These are phyloP conservation scores for Mythimna impura DNA, from an alignment of 2,888 invertebrate species.

Conservation along the genomic window DNA sequence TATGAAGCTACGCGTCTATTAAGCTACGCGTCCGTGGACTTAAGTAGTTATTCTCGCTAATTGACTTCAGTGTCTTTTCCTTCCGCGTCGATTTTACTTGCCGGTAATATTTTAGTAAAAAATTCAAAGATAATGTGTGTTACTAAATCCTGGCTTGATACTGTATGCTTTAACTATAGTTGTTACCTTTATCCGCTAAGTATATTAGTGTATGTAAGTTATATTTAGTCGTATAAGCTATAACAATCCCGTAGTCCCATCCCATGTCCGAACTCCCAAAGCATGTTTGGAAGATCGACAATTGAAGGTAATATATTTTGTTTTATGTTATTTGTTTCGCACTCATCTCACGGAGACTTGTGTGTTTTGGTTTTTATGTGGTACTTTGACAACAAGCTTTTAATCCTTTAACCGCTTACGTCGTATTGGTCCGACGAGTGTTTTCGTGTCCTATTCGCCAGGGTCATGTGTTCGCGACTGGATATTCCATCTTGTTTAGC, in stretches of 20 bases:
- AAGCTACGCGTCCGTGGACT: too few relatives aligned
- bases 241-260: conserved; percentile 72
- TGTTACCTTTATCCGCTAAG: conserved; percentile 73
- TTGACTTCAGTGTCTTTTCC: too few relatives aligned
- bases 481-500: too few relatives aligned
- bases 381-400: conserved; percentile 10
- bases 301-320: conserved; percentile 83
- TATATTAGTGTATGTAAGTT: conserved; percentile 69
- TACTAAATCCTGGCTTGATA: conserved; percentile 41
- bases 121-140: conserved; percentile 17
- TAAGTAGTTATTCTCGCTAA: too few relatives aligned
- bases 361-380: conserved; percentile 44
- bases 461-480: too few relatives aligned
- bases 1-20: too few relatives aligned
- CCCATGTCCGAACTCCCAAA: conserved; percentile 77
- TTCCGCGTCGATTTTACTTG: too few relatives aligned
- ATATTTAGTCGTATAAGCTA: conserved; percentile 62
- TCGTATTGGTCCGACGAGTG: too few relatives aligned
- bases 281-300: conserved; percentile 88
- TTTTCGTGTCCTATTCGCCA: too few relatives aligned
- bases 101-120: too few relatives aligned
- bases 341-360: conserved; percentile 49
- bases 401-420: too few relatives aligned
- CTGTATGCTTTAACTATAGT: conserved; percentile 77
- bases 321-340: conserved; percentile 74